Evolutionary conservation across 2,113 vertebrate species (phyloP), one percentile per base, ranked within the genome.

Genomic region (Heptranchias perlo): DNA sequence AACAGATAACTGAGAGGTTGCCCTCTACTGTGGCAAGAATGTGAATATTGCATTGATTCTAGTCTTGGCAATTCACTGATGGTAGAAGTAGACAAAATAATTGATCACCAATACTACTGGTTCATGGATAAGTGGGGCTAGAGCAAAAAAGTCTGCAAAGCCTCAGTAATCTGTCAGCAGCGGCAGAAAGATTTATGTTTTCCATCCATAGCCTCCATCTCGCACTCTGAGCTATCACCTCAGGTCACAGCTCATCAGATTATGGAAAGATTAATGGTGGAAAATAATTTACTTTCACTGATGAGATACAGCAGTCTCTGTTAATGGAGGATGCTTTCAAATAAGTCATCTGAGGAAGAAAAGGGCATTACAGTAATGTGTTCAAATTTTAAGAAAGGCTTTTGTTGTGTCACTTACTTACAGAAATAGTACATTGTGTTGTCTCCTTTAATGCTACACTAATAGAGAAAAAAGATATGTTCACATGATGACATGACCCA

Each of bases 231-330:
- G 25, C 64, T 69, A 95, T 73, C 65, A 95, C 94, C 94, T 69
- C 65, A 69, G 94, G 94, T 95, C 94, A 95, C 65, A 52, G 94
- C 65, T 69, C 52, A 95, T 69, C 94, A 95, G 94, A 73, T 95
- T 95, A 95, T 52, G 47, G 25, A 69, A 95, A 73, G 94, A 95
- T 95, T 73, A 95, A 95, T 95, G 44, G 64, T 95, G 4, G 65
- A 95, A 95, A 95, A 95, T 69, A 95, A 95, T 95, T 95, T 95
- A 69, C 64, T 95, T 95, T 95, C 65, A 95, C 52, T 95, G 65
- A 95, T 95, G 94, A 69, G 94, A 49, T 95, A 31, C 44, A 69
- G 73, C 64, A 49, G 65, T 35, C 64, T 73, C 21, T 69, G 64
- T 35, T 69, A 69, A 95, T 95, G 47, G 44, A 95, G 47, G 14